These are phyloP conservation scores for Odontomachus brunneus DNA, from an alignment of 1,140 invertebrate genomes.

Conservation along the genomic window DNA sequence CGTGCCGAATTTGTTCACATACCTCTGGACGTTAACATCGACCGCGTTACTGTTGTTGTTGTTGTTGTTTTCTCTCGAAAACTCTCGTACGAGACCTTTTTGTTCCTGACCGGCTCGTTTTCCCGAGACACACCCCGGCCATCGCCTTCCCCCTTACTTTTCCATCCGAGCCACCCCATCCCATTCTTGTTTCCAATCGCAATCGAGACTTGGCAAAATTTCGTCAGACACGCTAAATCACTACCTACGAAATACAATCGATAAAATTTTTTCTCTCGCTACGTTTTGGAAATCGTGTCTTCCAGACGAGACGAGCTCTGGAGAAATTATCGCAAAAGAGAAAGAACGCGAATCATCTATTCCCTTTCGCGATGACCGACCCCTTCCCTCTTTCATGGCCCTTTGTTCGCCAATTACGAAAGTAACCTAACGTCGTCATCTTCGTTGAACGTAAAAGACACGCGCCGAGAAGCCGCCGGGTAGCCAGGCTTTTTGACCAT, in stretches of 20 bases:
- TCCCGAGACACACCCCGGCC: neutral
- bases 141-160: conserved; percentile 16
- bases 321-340: neutral
- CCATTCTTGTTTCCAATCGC: neutral
- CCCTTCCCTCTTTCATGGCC: conserved; percentile 39
- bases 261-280: conserved; percentile 34
- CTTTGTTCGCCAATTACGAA: conserved; percentile 71
- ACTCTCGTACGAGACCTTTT: conserved; percentile 54
- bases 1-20: conserved; percentile 64
- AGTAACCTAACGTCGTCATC: conserved; percentile 80
- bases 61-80: conserved; percentile 50
- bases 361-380: conserved; percentile 54
- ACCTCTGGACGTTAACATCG: conserved; percentile 52
- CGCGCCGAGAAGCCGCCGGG: conserved; percentile 78
- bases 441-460: conserved; percentile 81
- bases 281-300: neutral
- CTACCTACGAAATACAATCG: conserved; percentile 20
- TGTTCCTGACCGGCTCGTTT: conserved; percentile 38
- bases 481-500: conserved; percentile 81
- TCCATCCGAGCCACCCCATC: neutral
- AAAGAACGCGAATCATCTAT: conserved; percentile 29
- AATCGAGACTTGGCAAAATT: conserved; percentile 30
- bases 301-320: neutral
- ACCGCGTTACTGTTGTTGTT: conserved; percentile 67
- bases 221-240: neutral